These are phyloP conservation scores for Ormyrus labotus DNA, from an alignment of 2,888 invertebrate genomes.

Conservation along the genomic window DNA sequence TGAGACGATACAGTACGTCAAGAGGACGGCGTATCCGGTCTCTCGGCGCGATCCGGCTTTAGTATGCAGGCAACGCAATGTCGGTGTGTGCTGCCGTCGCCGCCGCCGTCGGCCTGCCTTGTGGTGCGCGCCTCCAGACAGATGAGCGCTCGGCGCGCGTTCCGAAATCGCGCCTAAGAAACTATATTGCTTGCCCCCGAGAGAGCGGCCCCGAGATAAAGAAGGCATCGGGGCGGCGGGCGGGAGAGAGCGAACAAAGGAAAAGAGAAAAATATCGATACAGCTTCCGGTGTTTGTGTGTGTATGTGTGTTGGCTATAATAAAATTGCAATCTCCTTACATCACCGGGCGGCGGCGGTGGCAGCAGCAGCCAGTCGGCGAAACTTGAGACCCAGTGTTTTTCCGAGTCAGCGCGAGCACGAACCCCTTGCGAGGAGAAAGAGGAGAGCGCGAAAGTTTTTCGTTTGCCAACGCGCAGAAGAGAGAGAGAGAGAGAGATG, in stretches of 20 bases:
- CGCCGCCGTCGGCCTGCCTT: slow-evolving; percentile 16
- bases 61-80: slow-evolving; percentile 57
- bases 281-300: slow-evolving; percentile 24
- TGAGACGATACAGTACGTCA: slow-evolving; percentile 47
- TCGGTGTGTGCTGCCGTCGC: slow-evolving; percentile 46
- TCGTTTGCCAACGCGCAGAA: not conserved
- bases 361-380: not conserved
- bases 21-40: slow-evolving; percentile 55
- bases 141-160: not conserved
- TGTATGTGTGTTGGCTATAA: too few relatives aligned
- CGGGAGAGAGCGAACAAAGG: not conserved
- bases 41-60: slow-evolving; percentile 12
- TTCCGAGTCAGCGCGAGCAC: slow-evolving; percentile 32
- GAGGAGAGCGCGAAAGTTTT: slow-evolving; percentile 1
- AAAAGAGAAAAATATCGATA: slow-evolving; percentile 16
- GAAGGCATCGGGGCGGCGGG: not conserved
- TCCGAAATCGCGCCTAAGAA: slow-evolving; percentile 1
- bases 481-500: not conserved
- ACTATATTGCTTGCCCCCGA: not conserved
- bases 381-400: slow-evolving; percentile 40
- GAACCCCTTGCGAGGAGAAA: slow-evolving; percentile 8
- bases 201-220: not conserved
- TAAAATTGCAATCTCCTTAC: slow-evolving; percentile 25
- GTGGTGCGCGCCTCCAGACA: slow-evolving; percentile 10
- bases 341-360: not conserved